phyloP scores from a whole-genome alignment of 2,888 invertebrate species.

The Trissolcus brochymenae region DNA sequence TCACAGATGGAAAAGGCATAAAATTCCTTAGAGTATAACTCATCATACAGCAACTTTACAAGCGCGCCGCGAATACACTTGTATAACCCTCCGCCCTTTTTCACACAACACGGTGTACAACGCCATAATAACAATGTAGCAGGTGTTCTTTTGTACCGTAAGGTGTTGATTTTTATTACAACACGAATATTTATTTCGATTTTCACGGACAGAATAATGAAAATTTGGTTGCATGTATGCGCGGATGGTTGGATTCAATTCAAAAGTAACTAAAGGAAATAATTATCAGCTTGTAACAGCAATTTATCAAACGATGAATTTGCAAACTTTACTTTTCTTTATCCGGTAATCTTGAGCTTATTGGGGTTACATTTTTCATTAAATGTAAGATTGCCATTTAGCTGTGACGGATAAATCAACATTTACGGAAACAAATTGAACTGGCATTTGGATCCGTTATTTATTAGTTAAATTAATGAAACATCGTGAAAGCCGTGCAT shows the following conservation, averaged over 20 bases:
- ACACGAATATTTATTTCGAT: too few species aligned
- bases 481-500: too few species aligned
- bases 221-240: background rate
- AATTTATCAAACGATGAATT: background rate
- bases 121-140: conserved; percentile 16
- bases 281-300: conserved; percentile 13
- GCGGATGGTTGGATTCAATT: background rate
- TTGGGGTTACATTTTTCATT: too few species aligned
- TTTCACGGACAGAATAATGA: background rate
- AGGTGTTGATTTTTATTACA: conserved; percentile 12
- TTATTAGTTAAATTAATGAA: too few species aligned
- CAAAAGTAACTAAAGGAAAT: conserved; percentile 8
- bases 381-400: too few species aligned
- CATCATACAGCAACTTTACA: conserved; percentile 12
- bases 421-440: too few species aligned
- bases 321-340: too few species aligned
- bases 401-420: too few species aligned
- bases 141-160: conserved; percentile 20
- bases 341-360: too few species aligned
- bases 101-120: conserved; percentile 12
- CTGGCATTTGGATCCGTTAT: too few species aligned
- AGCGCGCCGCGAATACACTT: conserved; percentile 17
- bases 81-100: conserved; percentile 14
- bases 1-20: conserved; percentile 15
- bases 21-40: conserved; percentile 15